Evolutionary conservation across 1,140 invertebrate species (phyloP), one percentile per base, ranked within the genome.

Genomic region (Nautilus pompilius): DNA sequence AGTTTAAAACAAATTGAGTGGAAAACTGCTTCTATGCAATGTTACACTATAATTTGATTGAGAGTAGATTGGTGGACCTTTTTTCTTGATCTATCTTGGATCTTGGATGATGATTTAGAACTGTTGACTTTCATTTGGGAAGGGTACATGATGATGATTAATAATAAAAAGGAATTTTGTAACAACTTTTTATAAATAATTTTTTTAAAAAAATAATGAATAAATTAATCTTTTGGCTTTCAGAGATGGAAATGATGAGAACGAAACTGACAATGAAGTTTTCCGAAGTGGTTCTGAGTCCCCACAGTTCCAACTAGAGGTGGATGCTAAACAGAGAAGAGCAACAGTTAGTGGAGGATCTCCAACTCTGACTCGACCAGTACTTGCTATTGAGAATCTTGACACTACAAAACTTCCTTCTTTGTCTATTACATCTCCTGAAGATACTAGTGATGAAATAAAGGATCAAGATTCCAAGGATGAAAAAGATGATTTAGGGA

Each of bases 331-430:
- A 22, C 91, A 92, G 79, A 86, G 93, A 13, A 83, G 93, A 28
- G 92, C 93, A 55, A 94, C 93, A 5, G 93, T 95, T 68, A 92
- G 92, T 69, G 92, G 93, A 6, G 90, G 89, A 51, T 91, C 88
- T 65, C 90, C 91, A 17, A 88, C 87, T 3, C 84, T 87, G 46
- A 88, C 88, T 63, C 80, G 87, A 58, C 86, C 90, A 24, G 66
- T 74, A 2, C 60, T 78, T 17, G 71, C 73, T 5, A 76, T 77
- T 24, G 73, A 80, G 26, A 74, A 79, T 49, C 71, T 75, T 24
- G 72, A 78, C 36, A 68, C 76, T 10, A 73, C 73, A 4, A 70
- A 62, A 5, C 26, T 28, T 22, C 24, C 26, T 17, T 53, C 49
- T 15, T 53, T 28, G 29, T 28, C 49, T 28, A 28, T 24, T 28